phyloP scores from a whole-genome alignment of 2,113 vertebrate species.

The Aviceda subcristata region DNA sequence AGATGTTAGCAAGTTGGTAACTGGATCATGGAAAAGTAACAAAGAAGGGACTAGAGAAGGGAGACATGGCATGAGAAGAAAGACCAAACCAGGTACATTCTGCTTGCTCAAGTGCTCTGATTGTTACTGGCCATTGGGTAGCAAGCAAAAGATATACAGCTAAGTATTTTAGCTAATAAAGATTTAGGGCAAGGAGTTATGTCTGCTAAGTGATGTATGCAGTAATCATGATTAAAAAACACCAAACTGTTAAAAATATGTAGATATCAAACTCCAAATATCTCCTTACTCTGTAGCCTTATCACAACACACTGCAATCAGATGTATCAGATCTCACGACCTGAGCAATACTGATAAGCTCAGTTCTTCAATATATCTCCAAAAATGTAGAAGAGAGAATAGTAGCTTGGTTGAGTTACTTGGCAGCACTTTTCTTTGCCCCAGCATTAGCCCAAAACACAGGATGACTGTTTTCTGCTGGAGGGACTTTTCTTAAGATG shows the following conservation, averaged over 20 bases:
- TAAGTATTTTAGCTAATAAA: background rate
- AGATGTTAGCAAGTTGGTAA: background rate
- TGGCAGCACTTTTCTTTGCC: background rate
- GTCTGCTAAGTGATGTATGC: background rate
- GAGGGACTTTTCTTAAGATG: background rate
- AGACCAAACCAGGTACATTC: background rate
- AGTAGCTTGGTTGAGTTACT: background rate
- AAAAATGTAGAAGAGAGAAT: background rate
- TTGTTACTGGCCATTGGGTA: background rate
- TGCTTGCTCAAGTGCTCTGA: background rate
- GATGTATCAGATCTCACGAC: rapidly evolving
- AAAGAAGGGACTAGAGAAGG: background rate
- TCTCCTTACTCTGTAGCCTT: background rate
- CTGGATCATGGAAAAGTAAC: background rate
- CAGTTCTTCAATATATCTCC: background rate
- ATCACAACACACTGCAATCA: rapidly evolving
- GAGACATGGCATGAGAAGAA: background rate
- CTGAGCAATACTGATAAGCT: background rate
- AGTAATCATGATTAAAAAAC: background rate
- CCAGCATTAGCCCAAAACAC: background rate
- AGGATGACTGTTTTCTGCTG: background rate
- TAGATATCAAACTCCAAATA: background rate
- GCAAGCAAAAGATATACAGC: background rate
- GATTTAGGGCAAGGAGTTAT: background rate
- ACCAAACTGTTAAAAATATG: background rate